These are phyloP conservation scores for Trididemnum nubilum DNA, from an alignment of 23 tunicate genomes.

Conservation along the genomic window DNA sequence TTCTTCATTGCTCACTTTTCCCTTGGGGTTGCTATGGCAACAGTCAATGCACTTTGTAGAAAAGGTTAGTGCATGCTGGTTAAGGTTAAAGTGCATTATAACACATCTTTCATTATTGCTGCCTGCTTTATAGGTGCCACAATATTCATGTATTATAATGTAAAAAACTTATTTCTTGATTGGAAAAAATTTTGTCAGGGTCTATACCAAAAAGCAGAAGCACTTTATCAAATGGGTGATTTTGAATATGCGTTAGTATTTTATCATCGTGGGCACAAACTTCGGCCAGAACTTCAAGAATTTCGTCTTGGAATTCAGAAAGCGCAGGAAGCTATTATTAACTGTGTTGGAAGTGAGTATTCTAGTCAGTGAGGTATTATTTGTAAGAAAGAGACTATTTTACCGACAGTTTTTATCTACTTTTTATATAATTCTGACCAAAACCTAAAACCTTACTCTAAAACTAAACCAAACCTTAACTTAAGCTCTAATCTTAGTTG, in stretches of 20 bases:
- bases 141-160: too few species aligned
- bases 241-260: slow-evolving; percentile 95
- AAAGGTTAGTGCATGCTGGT: too few species aligned
- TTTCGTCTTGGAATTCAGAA: slow-evolving; percentile 98
- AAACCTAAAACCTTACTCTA: too few species aligned
- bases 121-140: too few species aligned
- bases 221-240: slow-evolving; percentile 95
- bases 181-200: slow-evolving; percentile 86
- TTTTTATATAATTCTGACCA: too few species aligned
- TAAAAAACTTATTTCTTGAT: too few species aligned
- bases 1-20: too few species aligned
- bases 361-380: too few species aligned
- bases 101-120: too few species aligned
- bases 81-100: too few species aligned
- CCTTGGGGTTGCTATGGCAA: too few species aligned
- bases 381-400: neutral
- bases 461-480: neutral
- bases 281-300: slow-evolving; percentile 94
- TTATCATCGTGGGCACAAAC: slow-evolving; percentile 95
- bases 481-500: neutral
- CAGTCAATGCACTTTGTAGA: too few species aligned
- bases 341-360: slow-evolving; percentile 98
- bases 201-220: slow-evolving; percentile 94
- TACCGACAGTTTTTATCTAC: neutral
- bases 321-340: slow-evolving; percentile 95